Base-by-base conservation (phyloP, 2,888 invertebrate species). In the Pediacus dermestoides region DNA sequence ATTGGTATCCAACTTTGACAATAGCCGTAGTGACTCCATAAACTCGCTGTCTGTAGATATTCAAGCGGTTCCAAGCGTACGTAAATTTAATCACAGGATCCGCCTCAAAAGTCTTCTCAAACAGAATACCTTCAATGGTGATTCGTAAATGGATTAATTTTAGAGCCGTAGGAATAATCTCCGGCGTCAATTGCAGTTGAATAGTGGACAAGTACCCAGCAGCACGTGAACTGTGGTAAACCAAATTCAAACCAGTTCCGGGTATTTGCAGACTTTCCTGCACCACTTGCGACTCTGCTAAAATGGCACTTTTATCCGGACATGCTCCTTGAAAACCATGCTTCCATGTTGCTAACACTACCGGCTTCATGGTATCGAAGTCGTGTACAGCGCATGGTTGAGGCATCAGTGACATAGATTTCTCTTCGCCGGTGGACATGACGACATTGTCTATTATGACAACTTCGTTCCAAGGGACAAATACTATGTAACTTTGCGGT, bases 381-480 rank as follows among this genome's bases (percentile, higher is more conserved):
- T 93, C 89, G 63, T 93, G 93, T 0, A 86, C 84, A 12, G 82
- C 76, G 61, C 93, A 93, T 0, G 88, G 84, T 59, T 88, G 88
- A 0, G 85, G 80, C 0, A 81, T 74, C 1, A 76, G 74, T 27
- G 74, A 66, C 25, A 78, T 67, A 3, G 77, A 68, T 63, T 88
- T 87, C 54, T 90, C 90, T 47, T 92, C 91, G 1, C 82, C 81
- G 34, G 85, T 82, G 82, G 89, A 88, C 46, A 85, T 75, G 21
- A 92, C 82, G 27, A 85, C 82, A 61, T 93, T 88, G 58, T 93
- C 92, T 53, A 92, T 91, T 52, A 92, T 92, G 34, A 97, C 89
- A 50, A 99, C 93, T 80, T 92, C 91, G 72, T 99, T 97, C 92
- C 96, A 95, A 6, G 96, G 95, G 14, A 95, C 91, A 66, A 85